phyloP scores from a whole-genome alignment of 2,888 invertebrate genomes.

The Hypselothyrea guttata region DNA sequence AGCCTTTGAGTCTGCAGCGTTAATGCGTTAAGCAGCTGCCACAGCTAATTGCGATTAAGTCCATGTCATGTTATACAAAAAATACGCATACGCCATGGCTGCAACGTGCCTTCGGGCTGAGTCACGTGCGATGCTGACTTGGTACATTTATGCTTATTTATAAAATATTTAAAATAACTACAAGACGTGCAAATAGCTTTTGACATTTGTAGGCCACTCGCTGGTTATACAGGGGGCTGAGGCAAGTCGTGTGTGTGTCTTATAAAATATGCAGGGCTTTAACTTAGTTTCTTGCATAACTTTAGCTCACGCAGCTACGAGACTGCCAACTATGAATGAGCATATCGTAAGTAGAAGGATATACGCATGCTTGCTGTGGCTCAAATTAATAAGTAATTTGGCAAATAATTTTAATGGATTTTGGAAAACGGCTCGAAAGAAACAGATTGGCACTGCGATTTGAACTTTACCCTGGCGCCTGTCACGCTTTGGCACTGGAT shows the following conservation, averaged over 20 bases:
- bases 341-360: neutral
- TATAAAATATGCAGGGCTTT: slow-evolving; percentile 37
- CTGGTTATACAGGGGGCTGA: too few species aligned
- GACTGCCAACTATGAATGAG: neutral
- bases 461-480: slow-evolving; percentile 13
- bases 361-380: neutral
- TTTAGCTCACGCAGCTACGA: too few species aligned
- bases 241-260: slow-evolving; percentile 1
- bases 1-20: too few species aligned
- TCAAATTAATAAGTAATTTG: too few species aligned
- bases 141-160: slow-evolving; percentile 67
- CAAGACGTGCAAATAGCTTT: slow-evolving; percentile 70
- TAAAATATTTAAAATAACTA: slow-evolving; percentile 70
- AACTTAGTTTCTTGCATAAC: slow-evolving; percentile 15
- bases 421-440: slow-evolving; percentile 15
- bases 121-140: slow-evolving; percentile 46
- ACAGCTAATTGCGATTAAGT: slow-evolving; percentile 44
- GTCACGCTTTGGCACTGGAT: slow-evolving; percentile 30
- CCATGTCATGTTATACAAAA: slow-evolving; percentile 32
- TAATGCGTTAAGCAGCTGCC: too few species aligned
- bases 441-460: slow-evolving; percentile 27
- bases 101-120: slow-evolving; percentile 47
- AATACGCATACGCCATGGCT: slow-evolving; percentile 46
- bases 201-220: slow-evolving; percentile 49
- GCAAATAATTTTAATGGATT: too few species aligned